phyloP scores from a whole-genome alignment of 2,113 vertebrate genomes.

The Chlamydotis undulata region DNA sequence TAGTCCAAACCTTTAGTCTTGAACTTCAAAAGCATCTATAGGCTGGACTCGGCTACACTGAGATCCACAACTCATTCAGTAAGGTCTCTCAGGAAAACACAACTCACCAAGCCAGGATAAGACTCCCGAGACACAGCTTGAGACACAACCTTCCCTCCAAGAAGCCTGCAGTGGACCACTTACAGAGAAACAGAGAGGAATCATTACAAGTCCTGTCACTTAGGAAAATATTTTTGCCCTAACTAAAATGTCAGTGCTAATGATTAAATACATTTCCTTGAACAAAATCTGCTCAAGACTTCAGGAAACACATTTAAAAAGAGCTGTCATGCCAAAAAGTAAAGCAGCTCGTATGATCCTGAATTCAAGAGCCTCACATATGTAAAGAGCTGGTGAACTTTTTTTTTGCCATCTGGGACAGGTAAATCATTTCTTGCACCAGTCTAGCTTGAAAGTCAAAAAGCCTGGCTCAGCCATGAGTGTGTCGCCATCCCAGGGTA shows the following conservation, averaged over 20 bases:
- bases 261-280: not conserved
- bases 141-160: not conserved
- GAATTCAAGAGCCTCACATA: not conserved
- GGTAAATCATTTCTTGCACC: not conserved
- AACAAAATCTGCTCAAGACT: not conserved
- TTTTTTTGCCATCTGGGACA: not conserved
- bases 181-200: not conserved
- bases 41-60: not conserved
- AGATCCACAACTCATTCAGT: not conserved
- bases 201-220: not conserved
- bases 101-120: not conserved
- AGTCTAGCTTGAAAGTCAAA: not conserved
- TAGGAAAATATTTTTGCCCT: not conserved
- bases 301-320: not conserved
- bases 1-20: slow-evolving; percentile 8
- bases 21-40: slow-evolving; percentile 6
- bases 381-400: not conserved
- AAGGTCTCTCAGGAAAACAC: not conserved
- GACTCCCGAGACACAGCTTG: not conserved
- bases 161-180: not conserved
- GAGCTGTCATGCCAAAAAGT: not conserved
- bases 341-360: not conserved
- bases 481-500: not conserved
- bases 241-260: not conserved
- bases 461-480: not conserved